Evolutionary conservation across 1,140 invertebrate genomes (phyloP).

Genomic region (Pogonognathellus flavescens): DNA sequence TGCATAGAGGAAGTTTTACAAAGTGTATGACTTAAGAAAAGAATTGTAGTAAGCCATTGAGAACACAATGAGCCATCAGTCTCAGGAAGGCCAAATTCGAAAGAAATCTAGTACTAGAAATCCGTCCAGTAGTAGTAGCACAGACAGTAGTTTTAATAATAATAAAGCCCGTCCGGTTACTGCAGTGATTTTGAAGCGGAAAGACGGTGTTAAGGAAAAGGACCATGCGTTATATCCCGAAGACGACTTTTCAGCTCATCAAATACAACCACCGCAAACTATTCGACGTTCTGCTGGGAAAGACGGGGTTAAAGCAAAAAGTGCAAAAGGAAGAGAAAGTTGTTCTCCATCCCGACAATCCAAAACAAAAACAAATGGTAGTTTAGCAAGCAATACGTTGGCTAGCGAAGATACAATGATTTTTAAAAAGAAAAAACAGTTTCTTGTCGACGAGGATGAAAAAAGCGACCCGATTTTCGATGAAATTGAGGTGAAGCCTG

Average conservation of each 20-base stretch:
- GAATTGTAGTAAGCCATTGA: not conserved
- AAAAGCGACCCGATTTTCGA: slow-evolving; percentile 2
- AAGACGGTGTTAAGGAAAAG: slow-evolving; percentile 23
- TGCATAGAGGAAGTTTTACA: too few species aligned
- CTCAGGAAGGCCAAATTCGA: slow-evolving; percentile 17
- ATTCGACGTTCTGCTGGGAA: not conserved
- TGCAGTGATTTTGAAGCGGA: slow-evolving; percentile 29
- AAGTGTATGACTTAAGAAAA: not conserved
- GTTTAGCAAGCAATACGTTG: not conserved
- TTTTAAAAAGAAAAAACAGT: slow-evolving; percentile 28
- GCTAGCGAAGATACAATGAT: not conserved
- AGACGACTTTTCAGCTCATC: slow-evolving; percentile 20
- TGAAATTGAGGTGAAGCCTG: not conserved
- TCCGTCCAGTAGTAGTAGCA: slow-evolving; percentile 3
- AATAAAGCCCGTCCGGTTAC: slow-evolving; percentile 21
- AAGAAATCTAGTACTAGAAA: slow-evolving; percentile 1
- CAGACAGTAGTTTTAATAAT: not conserved
- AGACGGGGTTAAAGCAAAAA: not conserved
- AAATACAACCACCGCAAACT: not conserved
- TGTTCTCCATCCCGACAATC: not conserved
- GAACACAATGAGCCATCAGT: slow-evolving; percentile 16
- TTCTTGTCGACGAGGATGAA: slow-evolving; percentile 20
- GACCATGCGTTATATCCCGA: not conserved
- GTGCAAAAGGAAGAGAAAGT: not conserved
- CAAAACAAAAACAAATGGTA: not conserved